These are phyloP conservation scores for Chrysotoxum bicinctum DNA, from an alignment of 2,888 invertebrate genomes.

Conservation along the genomic window DNA sequence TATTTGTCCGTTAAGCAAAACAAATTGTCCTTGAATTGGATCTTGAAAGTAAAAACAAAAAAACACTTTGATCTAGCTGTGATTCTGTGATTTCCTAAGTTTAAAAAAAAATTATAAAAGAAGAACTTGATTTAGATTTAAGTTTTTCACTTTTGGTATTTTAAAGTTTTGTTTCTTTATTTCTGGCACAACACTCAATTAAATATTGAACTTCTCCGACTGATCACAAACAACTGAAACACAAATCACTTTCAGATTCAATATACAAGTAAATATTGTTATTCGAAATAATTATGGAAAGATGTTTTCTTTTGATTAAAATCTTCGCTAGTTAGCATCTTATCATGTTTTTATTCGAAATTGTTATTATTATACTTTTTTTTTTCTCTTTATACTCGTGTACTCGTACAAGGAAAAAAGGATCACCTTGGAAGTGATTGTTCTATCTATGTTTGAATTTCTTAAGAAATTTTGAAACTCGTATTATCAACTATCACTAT, in stretches of 20 bases:
- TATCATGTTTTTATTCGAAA: constrained; percentile 48
- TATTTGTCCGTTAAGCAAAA: not conserved
- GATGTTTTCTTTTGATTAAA: constrained; percentile 8
- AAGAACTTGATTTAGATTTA: not conserved
- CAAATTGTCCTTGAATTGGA: not conserved
- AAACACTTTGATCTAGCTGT: not conserved
- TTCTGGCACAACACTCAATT: not conserved
- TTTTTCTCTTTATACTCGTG: not conserved
- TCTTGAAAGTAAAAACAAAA: not conserved
- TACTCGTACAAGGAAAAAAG: not conserved
- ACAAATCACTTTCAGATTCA: constrained; percentile 4
- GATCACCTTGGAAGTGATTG: constrained; percentile 9
- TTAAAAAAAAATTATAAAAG: not conserved
- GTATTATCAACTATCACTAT: not conserved
- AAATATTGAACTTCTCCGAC: constrained; percentile 36
- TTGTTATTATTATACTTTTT: not conserved
- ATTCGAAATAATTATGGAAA: constrained; percentile 7
- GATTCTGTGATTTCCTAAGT: not conserved
- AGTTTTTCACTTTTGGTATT: not conserved
- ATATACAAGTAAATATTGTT: not conserved
- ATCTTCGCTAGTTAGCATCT: constrained; percentile 5
- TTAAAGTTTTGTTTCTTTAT: not conserved
- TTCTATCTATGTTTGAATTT: not conserved
- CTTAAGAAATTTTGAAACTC: not conserved
- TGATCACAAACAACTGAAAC: constrained; percentile 52